phyloP scores from a whole-genome alignment of 2,888 invertebrate species.

The Linnaemya vulpina region DNA sequence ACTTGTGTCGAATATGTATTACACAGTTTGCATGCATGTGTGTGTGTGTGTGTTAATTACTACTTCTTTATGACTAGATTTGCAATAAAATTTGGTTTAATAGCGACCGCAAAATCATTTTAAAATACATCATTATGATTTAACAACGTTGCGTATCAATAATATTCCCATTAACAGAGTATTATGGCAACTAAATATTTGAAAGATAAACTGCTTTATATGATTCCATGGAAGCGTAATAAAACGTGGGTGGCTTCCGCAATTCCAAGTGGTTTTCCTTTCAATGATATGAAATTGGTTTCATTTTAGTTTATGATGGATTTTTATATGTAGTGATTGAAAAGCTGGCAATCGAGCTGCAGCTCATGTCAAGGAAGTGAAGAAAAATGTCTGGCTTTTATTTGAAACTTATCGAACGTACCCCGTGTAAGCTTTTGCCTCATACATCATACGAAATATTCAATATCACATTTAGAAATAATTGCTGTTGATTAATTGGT shows the following conservation, averaged over 20 bases:
- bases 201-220: constrained; percentile 7
- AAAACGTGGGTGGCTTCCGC: neutral
- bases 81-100: constrained; percentile 56
- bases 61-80: constrained; percentile 42
- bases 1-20: neutral
- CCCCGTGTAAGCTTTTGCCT: neutral
- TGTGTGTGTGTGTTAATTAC: constrained; percentile 26
- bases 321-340: no score
- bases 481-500: neutral
- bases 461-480: neutral
- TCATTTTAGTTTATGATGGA: no score
- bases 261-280: no score
- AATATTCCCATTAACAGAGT: constrained; percentile 18
- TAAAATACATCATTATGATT: constrained; percentile 59
- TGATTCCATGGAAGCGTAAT: neutral
- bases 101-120: constrained; percentile 58
- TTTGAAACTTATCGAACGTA: neutral
- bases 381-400: neutral
- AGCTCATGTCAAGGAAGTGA: no score
- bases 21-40: neutral
- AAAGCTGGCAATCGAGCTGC: neutral
- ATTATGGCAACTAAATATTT: constrained; percentile 23
- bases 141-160: constrained; percentile 52
- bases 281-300: no score
- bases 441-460: neutral